Evolutionary conservation across 2,888 invertebrate species (phyloP), one percentile per base, ranked within the genome.

Genomic region (Boloria selene): DNA sequence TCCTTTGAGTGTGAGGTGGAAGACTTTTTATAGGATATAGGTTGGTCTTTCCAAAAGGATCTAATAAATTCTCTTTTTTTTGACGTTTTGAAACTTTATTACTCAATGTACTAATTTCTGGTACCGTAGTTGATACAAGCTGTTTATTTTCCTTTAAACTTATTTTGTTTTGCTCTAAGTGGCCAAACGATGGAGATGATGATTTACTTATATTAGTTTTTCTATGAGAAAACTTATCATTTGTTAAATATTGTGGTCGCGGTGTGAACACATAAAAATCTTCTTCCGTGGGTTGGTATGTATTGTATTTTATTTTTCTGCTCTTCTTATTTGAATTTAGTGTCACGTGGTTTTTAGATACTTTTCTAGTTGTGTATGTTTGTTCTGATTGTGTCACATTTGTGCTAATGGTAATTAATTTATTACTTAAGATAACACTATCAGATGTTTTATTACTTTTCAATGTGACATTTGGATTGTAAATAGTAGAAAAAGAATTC

Each of bases 41-140:
- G 63, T 81, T 79, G 0, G 74, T 81, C 72, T 82, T 83, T 10
- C 69, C 72, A 52, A 79, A 77, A 3, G 79, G 73, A 61, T 79
- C 68, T n/a, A 79, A 16, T 26, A 77, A 64, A n/a, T 52, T 44
- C 47, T 67, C 63, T 13, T 56, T 38, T 31, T 53, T 66, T 22
- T 14, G 18, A 5, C 13, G 45, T 16, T 45, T 45, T 44, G 56
- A 45, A 13, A 26, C 5, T 13, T 45, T 45, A 22, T 56, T 7
- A 0, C 0, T 45, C 16, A 13, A n/a, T 6, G 26, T 53, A n/a
- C 16, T 6, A 26, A 7, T n/a, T 13, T 56, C 4, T n/a, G 7
- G 1, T 26, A 45, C n/a, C 13, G n/a, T 26, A 56, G 56, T 13
- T 45, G 45, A 5, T 13, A 6, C n/a, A 13, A 13, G 16, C 1